These are phyloP conservation scores for Thysanoteuthis rhombus DNA, from an alignment of 2,888 invertebrate genomes.

Conservation along the genomic window DNA sequence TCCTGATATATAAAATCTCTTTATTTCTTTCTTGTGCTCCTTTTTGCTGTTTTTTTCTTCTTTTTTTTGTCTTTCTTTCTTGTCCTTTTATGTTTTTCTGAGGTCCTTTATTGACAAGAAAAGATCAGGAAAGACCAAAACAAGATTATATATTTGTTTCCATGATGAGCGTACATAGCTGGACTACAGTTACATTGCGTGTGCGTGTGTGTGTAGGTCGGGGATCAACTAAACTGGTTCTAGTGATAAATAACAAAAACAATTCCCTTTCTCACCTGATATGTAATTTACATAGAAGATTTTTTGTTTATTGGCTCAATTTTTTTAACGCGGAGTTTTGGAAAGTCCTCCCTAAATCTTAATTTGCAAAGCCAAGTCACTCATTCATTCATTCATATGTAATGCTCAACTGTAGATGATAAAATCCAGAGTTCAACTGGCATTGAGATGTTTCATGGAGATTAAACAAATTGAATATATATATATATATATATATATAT, in stretches of 20 bases:
- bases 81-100: neutral
- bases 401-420: too few species aligned
- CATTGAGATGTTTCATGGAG: too few species aligned
- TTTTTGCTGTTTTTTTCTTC: neutral
- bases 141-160: neutral
- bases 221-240: neutral
- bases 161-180: conserved; percentile 12
- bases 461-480: too few species aligned
- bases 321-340: too few species aligned
- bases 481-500: too few species aligned
- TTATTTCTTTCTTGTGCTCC: neutral
- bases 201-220: neutral
- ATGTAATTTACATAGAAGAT: neutral
- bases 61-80: neutral
- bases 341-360: too few species aligned
- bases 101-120: neutral
- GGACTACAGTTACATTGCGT: neutral
- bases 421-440: too few species aligned
- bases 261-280: neutral
- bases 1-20: neutral
- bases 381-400: too few species aligned
- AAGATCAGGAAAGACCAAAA: neutral
- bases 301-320: neutral
- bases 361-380: too few species aligned
- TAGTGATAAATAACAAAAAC: neutral